Percentiles rank a stretch among this genome's conserved stretches.
These are phyloP conservation scores for Narcine bancroftii DNA, from an alignment of 2,113 vertebrate genomes.

Conservation along the genomic window DNA sequence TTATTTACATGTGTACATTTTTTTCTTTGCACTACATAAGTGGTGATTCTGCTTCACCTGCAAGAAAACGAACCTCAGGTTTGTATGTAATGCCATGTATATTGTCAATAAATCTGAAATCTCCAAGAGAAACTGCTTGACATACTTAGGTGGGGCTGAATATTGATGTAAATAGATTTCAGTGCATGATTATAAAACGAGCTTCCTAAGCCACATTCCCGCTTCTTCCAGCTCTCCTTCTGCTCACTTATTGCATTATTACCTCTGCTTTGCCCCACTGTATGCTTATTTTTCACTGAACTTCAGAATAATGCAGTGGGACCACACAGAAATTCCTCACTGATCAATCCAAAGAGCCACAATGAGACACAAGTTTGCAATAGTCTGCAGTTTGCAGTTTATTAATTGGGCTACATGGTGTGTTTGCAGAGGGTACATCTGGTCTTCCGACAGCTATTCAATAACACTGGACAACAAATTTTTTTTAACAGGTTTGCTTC, in stretches of 20 bases:
- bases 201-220: no score
- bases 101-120: no score
- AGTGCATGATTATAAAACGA: no score
- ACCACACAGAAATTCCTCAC: neutral
- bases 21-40: no score
- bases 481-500: no score
- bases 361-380: neutral
- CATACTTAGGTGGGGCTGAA: neutral
- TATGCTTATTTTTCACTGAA: neutral
- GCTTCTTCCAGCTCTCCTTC: no score
- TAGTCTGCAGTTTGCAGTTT: neutral
- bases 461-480: no score
- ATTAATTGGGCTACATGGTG: neutral
- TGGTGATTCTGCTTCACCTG: no score
- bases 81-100: no score
- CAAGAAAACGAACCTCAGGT: no score
- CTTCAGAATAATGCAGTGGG: neutral
- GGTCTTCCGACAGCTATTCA: neutral
- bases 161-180: neutral
- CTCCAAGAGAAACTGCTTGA: neutral
- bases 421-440: neutral
- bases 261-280: neutral
- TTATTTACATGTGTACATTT: no score
- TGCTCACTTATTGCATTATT: neutral
- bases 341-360: neutral